Conservation (phyloP, 1,140 invertebrate genomes). For the Diabrotica virgifera region DNA sequence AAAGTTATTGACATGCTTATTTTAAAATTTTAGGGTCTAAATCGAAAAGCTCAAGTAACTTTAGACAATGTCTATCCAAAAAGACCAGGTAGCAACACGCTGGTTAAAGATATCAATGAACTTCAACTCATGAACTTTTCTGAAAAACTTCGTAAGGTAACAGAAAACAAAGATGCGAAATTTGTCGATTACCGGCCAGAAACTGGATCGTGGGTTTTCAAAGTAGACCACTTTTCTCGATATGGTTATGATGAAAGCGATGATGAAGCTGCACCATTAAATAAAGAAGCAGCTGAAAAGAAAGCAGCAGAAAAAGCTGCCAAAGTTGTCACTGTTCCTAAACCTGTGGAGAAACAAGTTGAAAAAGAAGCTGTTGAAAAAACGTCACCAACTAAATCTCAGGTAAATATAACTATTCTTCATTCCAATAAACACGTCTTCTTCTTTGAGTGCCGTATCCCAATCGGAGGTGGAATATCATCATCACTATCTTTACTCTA, state of each 20-base stretch:
- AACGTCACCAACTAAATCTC: not conserved
- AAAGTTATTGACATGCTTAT: not conserved
- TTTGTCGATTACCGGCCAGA: conserved; percentile 94
- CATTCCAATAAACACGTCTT: too few relatives aligned
- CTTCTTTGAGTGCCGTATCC: too few relatives aligned
- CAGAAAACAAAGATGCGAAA: conserved; percentile 79
- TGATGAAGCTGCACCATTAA: conserved; percentile 63
- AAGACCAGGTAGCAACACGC: conserved; percentile 77
- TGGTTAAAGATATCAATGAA: conserved; percentile 78
- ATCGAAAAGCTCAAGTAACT: conserved; percentile 88
- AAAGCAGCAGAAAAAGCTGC: conserved; percentile 14
- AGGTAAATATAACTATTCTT: too few relatives aligned
- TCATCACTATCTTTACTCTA: too few relatives aligned
- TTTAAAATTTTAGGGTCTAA: conserved; percentile 63
- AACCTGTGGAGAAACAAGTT: not conserved
- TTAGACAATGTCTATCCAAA: conserved; percentile 92
- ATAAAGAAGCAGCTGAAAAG: conserved; percentile 22
- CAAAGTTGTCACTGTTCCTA: not conserved
- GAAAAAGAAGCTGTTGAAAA: conserved; percentile 1
- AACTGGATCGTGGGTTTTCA: conserved; percentile 93
- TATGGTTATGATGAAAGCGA: conserved; percentile 91
- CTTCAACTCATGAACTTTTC: conserved; percentile 83
- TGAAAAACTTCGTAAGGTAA: conserved; percentile 78
- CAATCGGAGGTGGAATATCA: too few relatives aligned
- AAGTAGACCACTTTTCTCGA: conserved; percentile 94